Evolutionary conservation across 2,888 invertebrate genomes (phyloP).

Genomic region (Venusia cambrica): DNA sequence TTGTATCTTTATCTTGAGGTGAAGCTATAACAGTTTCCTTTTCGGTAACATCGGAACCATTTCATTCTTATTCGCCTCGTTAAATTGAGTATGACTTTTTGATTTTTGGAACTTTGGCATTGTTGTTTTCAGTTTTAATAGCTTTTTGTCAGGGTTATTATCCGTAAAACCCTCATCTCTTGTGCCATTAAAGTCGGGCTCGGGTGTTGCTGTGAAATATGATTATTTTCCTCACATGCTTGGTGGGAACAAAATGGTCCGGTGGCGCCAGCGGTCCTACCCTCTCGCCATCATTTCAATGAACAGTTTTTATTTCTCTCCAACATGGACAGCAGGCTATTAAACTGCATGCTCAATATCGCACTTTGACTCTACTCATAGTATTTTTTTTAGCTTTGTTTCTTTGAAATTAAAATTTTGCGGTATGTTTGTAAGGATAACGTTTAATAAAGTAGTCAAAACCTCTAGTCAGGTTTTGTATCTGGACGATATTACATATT

Average conservation of each 20-base stretch:
- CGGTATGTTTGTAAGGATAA: no score
- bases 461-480: no score
- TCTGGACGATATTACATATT: no score
- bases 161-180: constrained; percentile 34
- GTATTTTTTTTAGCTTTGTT: constrained; percentile 33
- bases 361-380: constrained; percentile 38
- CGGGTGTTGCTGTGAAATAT: constrained; percentile 66
- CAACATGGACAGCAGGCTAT: constrained; percentile 50
- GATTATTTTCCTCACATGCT: constrained; percentile 58
- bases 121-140: constrained; percentile 40
- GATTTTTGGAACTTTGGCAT: constrained; percentile 27
- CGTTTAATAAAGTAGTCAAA: no score
- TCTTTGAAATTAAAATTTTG: constrained; percentile 24
- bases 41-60: constrained; percentile 17
- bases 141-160: constrained; percentile 35
- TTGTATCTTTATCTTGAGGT: constrained; percentile 3
- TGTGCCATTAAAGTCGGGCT: constrained; percentile 55
- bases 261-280: constrained; percentile 68
- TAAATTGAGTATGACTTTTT: constrained; percentile 36
- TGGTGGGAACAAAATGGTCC: constrained; percentile 45
- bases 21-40: constrained; percentile 5
- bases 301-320: constrained; percentile 64
- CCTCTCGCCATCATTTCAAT: constrained; percentile 48
- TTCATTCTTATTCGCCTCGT: constrained; percentile 32
- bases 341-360: constrained; percentile 57